Base-by-base conservation (phyloP, 2,888 invertebrate species). In the Stenodera caucasica region DNA sequence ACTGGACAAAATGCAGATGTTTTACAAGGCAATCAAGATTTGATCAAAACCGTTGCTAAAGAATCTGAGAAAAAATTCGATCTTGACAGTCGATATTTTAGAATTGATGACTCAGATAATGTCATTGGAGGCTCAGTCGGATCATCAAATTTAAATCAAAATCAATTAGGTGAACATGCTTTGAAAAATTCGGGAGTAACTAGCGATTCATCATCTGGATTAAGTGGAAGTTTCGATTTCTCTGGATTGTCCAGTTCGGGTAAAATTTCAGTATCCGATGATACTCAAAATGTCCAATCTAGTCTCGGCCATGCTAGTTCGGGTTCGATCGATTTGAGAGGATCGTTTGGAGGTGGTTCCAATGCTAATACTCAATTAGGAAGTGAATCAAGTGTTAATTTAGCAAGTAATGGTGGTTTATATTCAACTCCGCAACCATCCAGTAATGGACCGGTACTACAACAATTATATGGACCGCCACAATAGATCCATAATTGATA, bases 1-100 rank as follows among this genome's bases (percentile, higher is more conserved):
- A 33, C 21, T 23, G 53, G 33, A 12, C 60, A 63, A 54, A 29
- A 60, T 18, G 61, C 45, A 0, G 23, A 45, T 45, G 12, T 45
- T 23, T n/a, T 45, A 23, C 2, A 12, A 11, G 23, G 23, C 21
- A 23, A 45, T 12, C 21, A 18, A 11, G 45, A 45, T 23, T 45
- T 45, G 7, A 45, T 45, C 6, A 21, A 23, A 3, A 45, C 21
- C 5, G 23, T 45, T 45, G 45, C 45, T 5, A 45, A 23, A 45
- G 23, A 45, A 12, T 12, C 21, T n/a, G 40, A 18, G 1, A 40
- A 40, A 18, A 40, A 40, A 21, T 40, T 11, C 21, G 23, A 23
- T 23, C n/a, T 45, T 3, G 45, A 45, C 5, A 23, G 9, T 23
- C 21, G 45, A 0, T 21, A n/a, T 21, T 45, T 45, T 6, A 12